phyloP scores from a whole-genome alignment of 2,888 invertebrate species.

The Agrilus cyanescens region DNA sequence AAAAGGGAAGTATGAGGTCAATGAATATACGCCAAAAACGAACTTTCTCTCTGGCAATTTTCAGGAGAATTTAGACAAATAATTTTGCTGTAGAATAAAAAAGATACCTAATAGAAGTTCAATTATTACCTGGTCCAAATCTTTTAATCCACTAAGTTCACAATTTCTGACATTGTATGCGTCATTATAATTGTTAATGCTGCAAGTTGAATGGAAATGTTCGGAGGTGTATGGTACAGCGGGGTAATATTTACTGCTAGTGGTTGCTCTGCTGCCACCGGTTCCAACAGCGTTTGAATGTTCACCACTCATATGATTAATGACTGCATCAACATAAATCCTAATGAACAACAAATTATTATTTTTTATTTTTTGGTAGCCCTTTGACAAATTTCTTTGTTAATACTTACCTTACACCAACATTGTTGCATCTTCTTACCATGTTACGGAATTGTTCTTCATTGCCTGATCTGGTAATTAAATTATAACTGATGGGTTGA shows the following conservation, averaged over 20 bases:
- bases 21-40: no score
- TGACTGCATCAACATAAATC: slow-evolving; percentile 74
- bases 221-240: slow-evolving; percentile 50
- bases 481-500: slow-evolving; percentile 71
- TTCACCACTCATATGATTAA: slow-evolving; percentile 73
- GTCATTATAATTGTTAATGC: slow-evolving; percentile 54
- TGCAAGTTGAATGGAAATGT: slow-evolving; percentile 60
- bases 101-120: not conserved
- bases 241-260: slow-evolving; percentile 34
- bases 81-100: not conserved
- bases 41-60: no score
- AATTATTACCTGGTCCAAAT: slow-evolving; percentile 55
- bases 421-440: slow-evolving; percentile 68
- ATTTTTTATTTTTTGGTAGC: no score
- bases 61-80: not conserved
- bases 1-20: no score
- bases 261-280: slow-evolving; percentile 44
- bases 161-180: slow-evolving; percentile 44
- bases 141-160: slow-evolving; percentile 51
- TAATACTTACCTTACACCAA: slow-evolving; percentile 51
- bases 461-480: slow-evolving; percentile 66
- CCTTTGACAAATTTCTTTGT: not conserved
- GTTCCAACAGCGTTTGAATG: slow-evolving; percentile 43
- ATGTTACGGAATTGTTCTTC: slow-evolving; percentile 61
- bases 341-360: slow-evolving; percentile 31